A percentile compares a stretch with the other conserved stretches of the same genome.
These are phyloP conservation scores for Phasia obesa DNA, from an alignment of 2,888 invertebrate genomes.

Conservation along the genomic window DNA sequence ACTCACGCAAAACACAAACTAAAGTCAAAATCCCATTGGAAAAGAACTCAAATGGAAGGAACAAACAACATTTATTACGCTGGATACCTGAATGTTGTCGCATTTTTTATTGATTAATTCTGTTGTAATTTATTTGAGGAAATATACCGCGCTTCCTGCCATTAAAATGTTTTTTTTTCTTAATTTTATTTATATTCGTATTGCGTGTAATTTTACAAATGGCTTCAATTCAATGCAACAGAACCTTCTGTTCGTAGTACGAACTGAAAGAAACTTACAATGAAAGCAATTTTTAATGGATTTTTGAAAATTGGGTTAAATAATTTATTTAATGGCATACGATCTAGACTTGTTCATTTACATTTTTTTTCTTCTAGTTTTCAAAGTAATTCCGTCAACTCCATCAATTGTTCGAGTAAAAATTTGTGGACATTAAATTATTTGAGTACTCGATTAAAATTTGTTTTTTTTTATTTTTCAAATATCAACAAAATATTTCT, in stretches of 20 bases:
- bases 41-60: not conserved
- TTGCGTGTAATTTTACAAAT: constrained; percentile 61
- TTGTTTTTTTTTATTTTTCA: too few relatives aligned
- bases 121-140: constrained; percentile 8
- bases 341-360: too few relatives aligned
- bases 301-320: too few relatives aligned
- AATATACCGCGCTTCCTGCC: constrained; percentile 20
- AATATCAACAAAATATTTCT: too few relatives aligned
- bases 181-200: constrained; percentile 57
- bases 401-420: too few relatives aligned
- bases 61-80: not conserved
- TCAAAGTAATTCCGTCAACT: too few relatives aligned
- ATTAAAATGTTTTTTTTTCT: constrained; percentile 42
- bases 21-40: not conserved
- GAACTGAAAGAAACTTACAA: not conserved
- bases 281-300: too few relatives aligned
- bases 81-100: not conserved
- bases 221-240: not conserved
- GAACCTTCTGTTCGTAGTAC: not conserved
- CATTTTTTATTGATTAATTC: constrained; percentile 25
- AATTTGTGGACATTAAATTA: too few relatives aligned
- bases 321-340: too few relatives aligned
- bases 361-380: too few relatives aligned
- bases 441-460: too few relatives aligned
- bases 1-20: not conserved